A percentile compares a stretch with the other conserved stretches of the same genome.
Evolutionary conservation across 2,797 vertebrate species (phyloP).

Genomic region (Hozukius guyotensis): DNA sequence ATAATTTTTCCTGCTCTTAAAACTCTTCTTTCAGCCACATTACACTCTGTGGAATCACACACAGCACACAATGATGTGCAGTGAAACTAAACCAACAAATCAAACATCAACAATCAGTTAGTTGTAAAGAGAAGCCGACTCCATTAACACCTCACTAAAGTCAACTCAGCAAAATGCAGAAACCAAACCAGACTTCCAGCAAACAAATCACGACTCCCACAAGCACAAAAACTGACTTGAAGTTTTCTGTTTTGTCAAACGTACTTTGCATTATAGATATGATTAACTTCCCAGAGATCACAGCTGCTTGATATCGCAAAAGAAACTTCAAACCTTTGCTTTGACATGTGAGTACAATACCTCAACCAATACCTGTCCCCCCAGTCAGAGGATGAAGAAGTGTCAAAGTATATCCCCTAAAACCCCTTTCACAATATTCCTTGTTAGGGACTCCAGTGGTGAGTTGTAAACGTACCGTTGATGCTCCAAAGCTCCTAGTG

Average conservation of each 20-base stretch:
- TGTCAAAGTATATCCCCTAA: conserved; percentile 28
- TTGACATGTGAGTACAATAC: conserved; percentile 14
- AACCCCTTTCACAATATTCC: conserved; percentile 49
- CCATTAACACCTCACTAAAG: not conserved
- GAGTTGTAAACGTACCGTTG: conserved; percentile 69
- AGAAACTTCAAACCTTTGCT: conserved; percentile 13
- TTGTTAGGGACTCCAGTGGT: conserved; percentile 15
- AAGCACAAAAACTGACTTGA: not conserved
- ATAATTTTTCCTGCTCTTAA: not conserved
- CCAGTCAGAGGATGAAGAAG: conserved; percentile 24
- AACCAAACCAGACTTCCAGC: not conserved
- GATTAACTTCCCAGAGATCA: not conserved
- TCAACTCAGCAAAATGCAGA: not conserved
- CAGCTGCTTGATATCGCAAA: not conserved
- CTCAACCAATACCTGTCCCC: conserved; percentile 35
- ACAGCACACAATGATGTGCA: not conserved
- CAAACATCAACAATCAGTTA: not conserved
- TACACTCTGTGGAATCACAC: not conserved
- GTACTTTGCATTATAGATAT: not conserved
- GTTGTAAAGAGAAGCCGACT: not conserved
- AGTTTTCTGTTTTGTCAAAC: not conserved
- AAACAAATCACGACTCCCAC: not conserved
- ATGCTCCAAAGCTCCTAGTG: conserved; percentile 68
- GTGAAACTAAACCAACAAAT: not conserved
- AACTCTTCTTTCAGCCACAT: not conserved